Conservation (phyloP, 2,797 vertebrate genomes). For the Peromyscus nudipes region DNA sequence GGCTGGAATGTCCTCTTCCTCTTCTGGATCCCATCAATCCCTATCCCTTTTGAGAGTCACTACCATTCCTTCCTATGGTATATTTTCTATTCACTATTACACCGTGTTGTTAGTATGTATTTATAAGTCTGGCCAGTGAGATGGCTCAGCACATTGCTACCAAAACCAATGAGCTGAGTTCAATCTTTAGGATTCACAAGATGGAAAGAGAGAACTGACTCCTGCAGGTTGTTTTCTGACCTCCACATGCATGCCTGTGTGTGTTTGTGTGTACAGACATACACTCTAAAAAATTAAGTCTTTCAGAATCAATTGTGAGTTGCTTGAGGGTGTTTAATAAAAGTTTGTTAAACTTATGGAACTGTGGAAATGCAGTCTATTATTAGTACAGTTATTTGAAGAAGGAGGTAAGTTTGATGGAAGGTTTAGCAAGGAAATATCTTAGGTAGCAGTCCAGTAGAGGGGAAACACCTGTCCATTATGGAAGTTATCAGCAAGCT, state of each 20-base stretch:
- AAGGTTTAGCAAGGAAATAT: conserved; percentile 46
- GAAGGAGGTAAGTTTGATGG: conserved; percentile 4
- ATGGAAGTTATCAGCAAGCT: conserved; percentile 54
- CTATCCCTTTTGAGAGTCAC: background rate
- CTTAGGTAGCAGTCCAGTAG: background rate
- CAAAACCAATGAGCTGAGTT: background rate
- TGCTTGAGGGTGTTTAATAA: conserved; percentile 17
- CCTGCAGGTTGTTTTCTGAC: background rate
- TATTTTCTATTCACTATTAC: conserved; percentile 8
- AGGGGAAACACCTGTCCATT: background rate
- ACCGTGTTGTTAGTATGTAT: conserved; percentile 2
- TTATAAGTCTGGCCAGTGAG: background rate
- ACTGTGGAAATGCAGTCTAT: background rate
- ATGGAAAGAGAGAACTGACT: background rate
- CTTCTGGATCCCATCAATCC: background rate
- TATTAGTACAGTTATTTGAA: conserved; percentile 55
- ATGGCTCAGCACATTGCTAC: background rate
- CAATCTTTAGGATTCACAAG: background rate
- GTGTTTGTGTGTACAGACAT: background rate
- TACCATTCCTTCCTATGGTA: background rate
- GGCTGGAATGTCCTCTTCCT: conserved; percentile 1
- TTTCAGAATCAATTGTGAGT: background rate
- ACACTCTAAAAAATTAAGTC: background rate
- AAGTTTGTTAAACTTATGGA: conserved; percentile 48
- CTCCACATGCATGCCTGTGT: background rate